Percentiles rank a stretch among this genome's conserved stretches.
These are phyloP conservation scores for Psix sp. DNA, from an alignment of 1,140 invertebrate genomes.

Conservation along the genomic window DNA sequence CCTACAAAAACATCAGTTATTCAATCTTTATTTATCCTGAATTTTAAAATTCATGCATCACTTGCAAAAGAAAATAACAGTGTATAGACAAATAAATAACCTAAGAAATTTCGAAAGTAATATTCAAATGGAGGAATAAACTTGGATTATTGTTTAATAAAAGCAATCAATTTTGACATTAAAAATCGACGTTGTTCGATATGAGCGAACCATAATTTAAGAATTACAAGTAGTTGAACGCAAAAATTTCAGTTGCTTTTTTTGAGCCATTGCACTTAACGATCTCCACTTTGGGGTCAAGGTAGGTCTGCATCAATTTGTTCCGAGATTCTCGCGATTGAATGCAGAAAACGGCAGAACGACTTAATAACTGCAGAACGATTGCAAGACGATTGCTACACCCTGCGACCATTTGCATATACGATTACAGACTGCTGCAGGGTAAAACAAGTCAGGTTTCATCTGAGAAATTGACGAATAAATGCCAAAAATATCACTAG, in stretches of 20 bases:
- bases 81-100: background rate
- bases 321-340: conserved; percentile 69
- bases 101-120: background rate
- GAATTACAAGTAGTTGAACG: conserved; percentile 48
- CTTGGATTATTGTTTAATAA: conserved; percentile 6
- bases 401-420: conserved; percentile 75
- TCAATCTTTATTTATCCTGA: too few species aligned
- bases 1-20: too few species aligned
- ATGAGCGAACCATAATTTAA: conserved; percentile 33
- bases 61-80: background rate
- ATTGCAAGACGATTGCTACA: conserved; percentile 74
- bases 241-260: conserved; percentile 45
- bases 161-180: conserved; percentile 41
- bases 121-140: too few species aligned
- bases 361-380: conserved; percentile 75
- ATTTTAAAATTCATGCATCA: too few species aligned
- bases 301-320: conserved; percentile 67
- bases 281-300: conserved; percentile 68
- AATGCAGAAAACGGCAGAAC: conserved; percentile 73
- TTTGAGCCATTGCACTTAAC: conserved; percentile 40
- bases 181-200: conserved; percentile 29
- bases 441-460: conserved; percentile 60
- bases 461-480: conserved; percentile 58
- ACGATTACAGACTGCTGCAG: conserved; percentile 73
- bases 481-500: conserved; percentile 67